Evolutionary conservation across 2,113 vertebrate genomes (phyloP).

Genomic region (Meleagris gallopavo): DNA sequence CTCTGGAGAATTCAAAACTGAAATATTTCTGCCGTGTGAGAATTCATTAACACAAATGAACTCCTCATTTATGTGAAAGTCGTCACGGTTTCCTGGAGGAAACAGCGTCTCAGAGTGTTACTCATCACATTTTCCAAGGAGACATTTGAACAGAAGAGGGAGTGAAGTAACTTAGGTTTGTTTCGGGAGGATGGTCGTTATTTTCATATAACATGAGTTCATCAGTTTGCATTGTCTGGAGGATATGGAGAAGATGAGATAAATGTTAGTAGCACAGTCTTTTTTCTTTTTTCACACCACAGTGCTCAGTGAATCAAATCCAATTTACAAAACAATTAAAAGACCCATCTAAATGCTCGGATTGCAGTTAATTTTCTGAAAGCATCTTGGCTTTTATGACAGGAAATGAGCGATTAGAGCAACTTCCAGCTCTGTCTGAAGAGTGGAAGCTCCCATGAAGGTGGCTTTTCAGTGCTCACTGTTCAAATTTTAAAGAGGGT

Average conservation of each 20-base stretch:
- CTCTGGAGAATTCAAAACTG: neutral
- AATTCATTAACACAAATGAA: neutral
- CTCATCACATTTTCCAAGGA: neutral
- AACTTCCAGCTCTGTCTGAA: neutral
- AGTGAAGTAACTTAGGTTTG: accelerated
- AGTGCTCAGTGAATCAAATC: neutral
- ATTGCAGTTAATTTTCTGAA: neutral
- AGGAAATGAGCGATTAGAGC: neutral
- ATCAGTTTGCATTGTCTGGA: neutral
- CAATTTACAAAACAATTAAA: neutral
- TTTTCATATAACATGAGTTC: neutral
- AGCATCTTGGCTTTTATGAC: neutral
- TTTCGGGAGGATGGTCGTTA: neutral
- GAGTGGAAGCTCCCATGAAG: neutral
- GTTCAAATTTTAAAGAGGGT: neutral
- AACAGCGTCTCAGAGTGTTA: neutral
- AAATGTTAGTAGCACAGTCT: neutral
- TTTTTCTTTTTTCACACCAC: neutral
- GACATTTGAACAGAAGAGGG: neutral
- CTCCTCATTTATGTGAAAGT: neutral
- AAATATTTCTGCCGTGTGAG: neutral
- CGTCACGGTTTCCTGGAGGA: neutral
- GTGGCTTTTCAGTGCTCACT: neutral
- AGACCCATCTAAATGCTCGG: neutral
- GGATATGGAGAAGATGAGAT: neutral